Conservation (phyloP, 2,113 vertebrate genomes). For the Pipra filicauda region DNA sequence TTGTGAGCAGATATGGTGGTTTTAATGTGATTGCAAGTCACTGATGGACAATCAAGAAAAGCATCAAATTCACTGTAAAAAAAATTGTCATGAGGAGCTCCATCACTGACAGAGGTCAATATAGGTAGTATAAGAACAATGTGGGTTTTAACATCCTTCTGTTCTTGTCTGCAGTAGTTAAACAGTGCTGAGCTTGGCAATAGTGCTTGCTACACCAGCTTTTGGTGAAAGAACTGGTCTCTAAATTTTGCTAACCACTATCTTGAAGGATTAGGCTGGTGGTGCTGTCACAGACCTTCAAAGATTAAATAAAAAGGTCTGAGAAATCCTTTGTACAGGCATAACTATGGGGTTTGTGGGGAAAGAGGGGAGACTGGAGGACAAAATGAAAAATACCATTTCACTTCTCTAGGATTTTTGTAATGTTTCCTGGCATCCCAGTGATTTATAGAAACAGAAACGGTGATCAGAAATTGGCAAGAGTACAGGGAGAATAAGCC, state of each 20-base stretch:
- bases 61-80: not conserved
- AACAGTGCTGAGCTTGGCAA: not conserved
- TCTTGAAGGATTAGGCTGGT: not conserved
- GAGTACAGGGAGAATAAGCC: not conserved
- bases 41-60: not conserved
- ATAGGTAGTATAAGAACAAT: not conserved
- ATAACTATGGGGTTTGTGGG: not conserved
- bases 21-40: not conserved
- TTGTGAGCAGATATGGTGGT: not conserved
- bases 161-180: not conserved
- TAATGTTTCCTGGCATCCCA: not conserved
- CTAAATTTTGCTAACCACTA: not conserved
- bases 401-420: not conserved
- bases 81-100: not conserved
- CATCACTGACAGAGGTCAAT: not conserved
- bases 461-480: not conserved
- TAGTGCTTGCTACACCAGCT: not conserved
- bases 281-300: not conserved
- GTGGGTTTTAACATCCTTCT: not conserved
- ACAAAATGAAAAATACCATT: not conserved
- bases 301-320: not conserved
- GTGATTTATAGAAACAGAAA: constrained; percentile 41
- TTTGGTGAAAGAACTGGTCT: not conserved
- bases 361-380: not conserved
- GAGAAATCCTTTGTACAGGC: not conserved